These are phyloP conservation scores for Mimas tiliae DNA, from an alignment of 2,888 invertebrate genomes.

Conservation along the genomic window DNA sequence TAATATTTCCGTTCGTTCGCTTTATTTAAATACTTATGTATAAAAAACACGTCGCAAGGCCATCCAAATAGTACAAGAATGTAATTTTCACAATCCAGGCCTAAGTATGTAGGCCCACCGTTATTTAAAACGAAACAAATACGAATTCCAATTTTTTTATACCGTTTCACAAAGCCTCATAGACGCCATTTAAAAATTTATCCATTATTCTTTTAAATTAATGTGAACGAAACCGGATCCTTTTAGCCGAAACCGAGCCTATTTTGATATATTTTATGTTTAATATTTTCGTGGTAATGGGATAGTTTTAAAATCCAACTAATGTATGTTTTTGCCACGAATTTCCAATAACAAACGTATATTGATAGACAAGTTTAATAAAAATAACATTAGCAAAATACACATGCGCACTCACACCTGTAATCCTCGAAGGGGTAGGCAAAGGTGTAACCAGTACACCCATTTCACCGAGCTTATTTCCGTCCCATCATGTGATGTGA, in stretches of 20 bases:
- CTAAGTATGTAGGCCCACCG: slow-evolving; percentile 1
- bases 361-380: too few species aligned
- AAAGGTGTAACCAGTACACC: too few species aligned
- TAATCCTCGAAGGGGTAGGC: too few species aligned
- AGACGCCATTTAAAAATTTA: not conserved
- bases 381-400: too few species aligned
- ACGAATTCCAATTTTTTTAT: not conserved
- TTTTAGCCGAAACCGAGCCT: not conserved
- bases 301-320: not conserved
- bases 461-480: too few species aligned
- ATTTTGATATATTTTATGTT: not conserved
- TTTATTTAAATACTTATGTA: not conserved
- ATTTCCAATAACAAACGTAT: not conserved
- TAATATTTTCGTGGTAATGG: not conserved
- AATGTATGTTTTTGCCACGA: not conserved
- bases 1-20: not conserved
- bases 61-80: slow-evolving; percentile 6
- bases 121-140: not conserved
- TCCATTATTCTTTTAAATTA: not conserved
- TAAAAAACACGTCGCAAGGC: slow-evolving; percentile 6
- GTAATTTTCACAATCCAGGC: not conserved
- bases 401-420: too few species aligned
- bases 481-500: too few species aligned
- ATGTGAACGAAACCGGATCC: not conserved
- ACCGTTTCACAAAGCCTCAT: slow-evolving; percentile 1